Conservation (phyloP, 1,140 invertebrate species). For the Drosophila teissieri region DNA sequence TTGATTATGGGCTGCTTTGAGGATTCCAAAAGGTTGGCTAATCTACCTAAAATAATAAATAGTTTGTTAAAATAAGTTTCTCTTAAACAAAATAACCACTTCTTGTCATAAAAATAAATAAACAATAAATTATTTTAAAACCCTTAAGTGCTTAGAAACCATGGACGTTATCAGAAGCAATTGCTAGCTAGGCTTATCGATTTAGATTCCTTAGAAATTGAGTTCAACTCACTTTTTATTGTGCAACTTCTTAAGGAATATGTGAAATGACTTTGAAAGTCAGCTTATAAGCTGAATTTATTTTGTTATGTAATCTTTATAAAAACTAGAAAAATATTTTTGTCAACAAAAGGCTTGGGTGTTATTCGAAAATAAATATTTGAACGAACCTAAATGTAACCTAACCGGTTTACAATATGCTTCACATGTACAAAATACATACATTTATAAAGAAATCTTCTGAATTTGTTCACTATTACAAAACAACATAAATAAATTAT, state of each 20-base stretch:
- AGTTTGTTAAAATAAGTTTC: not conserved
- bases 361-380: not conserved
- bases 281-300: not conserved
- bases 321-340: not conserved
- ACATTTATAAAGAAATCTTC: too few species aligned
- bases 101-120: not conserved
- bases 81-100: too few species aligned
- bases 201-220: too few species aligned
- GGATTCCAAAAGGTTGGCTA: conserved; percentile 45
- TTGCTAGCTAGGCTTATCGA: not conserved
- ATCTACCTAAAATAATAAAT: conserved; percentile 8
- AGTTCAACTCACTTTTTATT: not conserved
- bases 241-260: too few species aligned
- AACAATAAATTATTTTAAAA: not conserved
- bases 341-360: not conserved
- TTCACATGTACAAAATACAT: too few species aligned
- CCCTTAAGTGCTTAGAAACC: not conserved
- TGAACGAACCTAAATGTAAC: not conserved
- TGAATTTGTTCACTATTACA: not conserved
- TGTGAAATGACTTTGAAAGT: not conserved
- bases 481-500: not conserved
- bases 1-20: conserved; percentile 49
- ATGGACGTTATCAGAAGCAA: too few species aligned
- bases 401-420: not conserved
- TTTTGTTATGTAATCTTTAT: not conserved